Evolutionary conservation across 2,888 invertebrate species (phyloP).

Genomic region (Andrena minutula): DNA sequence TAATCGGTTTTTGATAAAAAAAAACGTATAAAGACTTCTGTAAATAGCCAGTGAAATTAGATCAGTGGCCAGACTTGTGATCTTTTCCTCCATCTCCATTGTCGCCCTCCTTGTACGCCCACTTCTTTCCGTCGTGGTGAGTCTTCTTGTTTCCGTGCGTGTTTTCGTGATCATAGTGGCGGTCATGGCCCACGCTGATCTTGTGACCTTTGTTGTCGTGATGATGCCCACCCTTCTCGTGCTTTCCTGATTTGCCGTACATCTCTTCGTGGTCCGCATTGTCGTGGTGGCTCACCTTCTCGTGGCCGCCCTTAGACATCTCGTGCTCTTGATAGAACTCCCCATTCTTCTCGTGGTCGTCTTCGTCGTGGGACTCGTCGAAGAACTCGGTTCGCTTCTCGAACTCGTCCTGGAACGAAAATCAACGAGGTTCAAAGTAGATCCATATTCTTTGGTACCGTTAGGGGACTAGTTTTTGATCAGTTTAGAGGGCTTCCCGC

Average conservation of each 20-base stretch:
- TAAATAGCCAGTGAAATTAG: too few species aligned
- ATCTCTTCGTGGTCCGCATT: conserved; percentile 86
- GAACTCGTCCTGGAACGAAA: conserved; percentile 87
- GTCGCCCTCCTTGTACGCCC: conserved; percentile 86
- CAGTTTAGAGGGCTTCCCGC: too few species aligned
- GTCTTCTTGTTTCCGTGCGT: conserved; percentile 86
- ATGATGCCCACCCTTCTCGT: conserved; percentile 87
- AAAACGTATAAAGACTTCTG: background rate
- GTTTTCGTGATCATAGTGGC: conserved; percentile 86
- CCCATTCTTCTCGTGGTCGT: conserved; percentile 89
- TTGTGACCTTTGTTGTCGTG: conserved; percentile 88
- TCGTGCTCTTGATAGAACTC: conserved; percentile 87
- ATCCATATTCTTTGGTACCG: too few species aligned
- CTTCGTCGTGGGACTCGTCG: conserved; percentile 90
- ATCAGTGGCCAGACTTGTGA: conserved; percentile 17
- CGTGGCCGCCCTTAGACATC: conserved; percentile 87
- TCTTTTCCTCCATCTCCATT: conserved; percentile 76
- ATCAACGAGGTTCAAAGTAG: too few species aligned
- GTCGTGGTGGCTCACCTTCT: conserved; percentile 86
- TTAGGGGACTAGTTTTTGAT: too few species aligned
- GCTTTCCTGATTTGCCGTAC: conserved; percentile 87
- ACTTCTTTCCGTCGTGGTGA: conserved; percentile 86
- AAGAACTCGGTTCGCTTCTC: conserved; percentile 92
- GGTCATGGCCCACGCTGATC: conserved; percentile 86
- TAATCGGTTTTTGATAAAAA: background rate